phyloP scores from a whole-genome alignment of 1,140 invertebrate species.

The Zaprionus capensis region DNA sequence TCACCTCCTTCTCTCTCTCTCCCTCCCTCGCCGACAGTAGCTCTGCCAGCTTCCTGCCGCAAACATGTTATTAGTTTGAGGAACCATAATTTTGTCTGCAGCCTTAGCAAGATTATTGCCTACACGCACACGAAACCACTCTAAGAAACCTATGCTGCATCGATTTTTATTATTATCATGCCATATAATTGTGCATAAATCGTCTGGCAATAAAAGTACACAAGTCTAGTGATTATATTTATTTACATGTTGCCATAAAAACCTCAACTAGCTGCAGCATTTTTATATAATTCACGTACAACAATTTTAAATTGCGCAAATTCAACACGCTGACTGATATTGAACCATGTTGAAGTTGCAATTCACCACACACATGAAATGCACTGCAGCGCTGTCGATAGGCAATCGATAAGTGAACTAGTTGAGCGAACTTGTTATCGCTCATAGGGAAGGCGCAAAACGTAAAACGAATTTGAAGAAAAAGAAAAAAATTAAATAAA shows the following conservation, averaged over 20 bases:
- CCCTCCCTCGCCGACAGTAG: constrained; percentile 13
- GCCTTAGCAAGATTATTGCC: constrained; percentile 28
- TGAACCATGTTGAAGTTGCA: background rate
- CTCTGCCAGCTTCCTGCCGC: constrained; percentile 49
- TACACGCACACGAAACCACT: constrained; percentile 15
- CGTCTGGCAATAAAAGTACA: constrained; percentile 6
- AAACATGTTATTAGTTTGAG: constrained; percentile 65
- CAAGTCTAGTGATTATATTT: background rate
- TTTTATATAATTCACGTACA: background rate
- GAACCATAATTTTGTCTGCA: constrained; percentile 41
- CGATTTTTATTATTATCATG: constrained; percentile 49
- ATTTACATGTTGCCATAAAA: background rate
- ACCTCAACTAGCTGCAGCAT: background rate
- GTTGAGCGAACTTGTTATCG: background rate
- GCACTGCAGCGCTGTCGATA: background rate
- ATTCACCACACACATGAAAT: background rate
- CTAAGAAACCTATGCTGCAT: constrained; percentile 11
- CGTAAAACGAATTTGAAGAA: background rate
- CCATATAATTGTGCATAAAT: constrained; percentile 51
- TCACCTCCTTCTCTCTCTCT: background rate
- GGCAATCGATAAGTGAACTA: background rate
- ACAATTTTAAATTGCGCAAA: constrained; percentile 4
- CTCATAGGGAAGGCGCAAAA: background rate
- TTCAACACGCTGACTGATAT: background rate
- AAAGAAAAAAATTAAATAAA: no score